A percentile compares a stretch with the other conserved stretches of the same genome.
Evolutionary conservation across 2,113 vertebrate species (phyloP).

Genomic region (Etia nguti): DNA sequence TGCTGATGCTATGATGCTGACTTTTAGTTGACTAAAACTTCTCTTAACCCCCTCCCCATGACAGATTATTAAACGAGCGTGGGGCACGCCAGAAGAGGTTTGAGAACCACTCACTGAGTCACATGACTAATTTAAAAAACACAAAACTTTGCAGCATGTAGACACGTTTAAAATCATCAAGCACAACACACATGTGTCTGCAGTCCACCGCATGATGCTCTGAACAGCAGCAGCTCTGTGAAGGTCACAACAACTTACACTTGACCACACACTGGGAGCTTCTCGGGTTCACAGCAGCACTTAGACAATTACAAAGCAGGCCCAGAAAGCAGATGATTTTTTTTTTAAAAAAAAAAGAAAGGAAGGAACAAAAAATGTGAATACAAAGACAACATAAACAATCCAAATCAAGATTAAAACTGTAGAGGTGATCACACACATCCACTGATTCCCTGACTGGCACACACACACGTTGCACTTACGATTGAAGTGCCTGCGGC

Average conservation of each 20-base stretch:
- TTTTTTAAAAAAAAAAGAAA: neutral
- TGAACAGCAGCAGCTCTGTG: neutral
- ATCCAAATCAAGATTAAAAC: neutral
- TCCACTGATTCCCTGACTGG: neutral
- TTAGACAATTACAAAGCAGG: neutral
- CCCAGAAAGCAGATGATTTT: neutral
- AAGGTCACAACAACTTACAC: neutral
- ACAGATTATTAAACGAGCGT: neutral
- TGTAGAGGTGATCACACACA: neutral
- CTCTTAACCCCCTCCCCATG: neutral
- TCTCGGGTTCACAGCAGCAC: constrained; percentile 27
- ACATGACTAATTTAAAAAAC: neutral
- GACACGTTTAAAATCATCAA: neutral
- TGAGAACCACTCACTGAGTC: neutral
- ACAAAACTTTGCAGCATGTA: neutral
- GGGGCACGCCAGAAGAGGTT: neutral
- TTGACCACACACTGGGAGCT: neutral
- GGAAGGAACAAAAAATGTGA: neutral
- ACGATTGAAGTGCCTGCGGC: constrained; percentile 79
- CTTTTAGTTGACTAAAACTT: neutral
- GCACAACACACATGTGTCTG: neutral
- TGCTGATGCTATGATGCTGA: neutral
- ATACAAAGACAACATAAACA: neutral
- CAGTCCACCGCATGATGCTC: neutral
- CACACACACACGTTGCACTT: constrained; percentile 60